Base-by-base conservation (phyloP, 2,113 vertebrate species). In the Haliaeetus leucogaster region DNA sequence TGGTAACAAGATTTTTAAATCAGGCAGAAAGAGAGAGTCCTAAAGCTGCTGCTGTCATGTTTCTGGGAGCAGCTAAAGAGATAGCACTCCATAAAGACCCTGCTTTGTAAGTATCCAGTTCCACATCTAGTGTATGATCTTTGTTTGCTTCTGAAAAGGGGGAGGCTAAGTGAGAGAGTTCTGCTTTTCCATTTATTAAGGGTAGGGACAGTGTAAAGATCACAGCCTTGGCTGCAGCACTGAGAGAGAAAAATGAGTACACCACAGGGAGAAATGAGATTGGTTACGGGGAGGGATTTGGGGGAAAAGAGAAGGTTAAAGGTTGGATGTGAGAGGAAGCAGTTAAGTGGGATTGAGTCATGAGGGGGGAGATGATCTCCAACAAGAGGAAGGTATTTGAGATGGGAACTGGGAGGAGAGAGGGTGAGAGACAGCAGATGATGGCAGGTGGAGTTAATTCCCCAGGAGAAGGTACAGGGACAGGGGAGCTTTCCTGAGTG, bases 21-120 rank as follows among this genome's bases (percentile, higher is more conserved):
- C 77, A 96, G 71, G 98, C 98, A 16, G 98, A 98, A 6, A 86
- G 89, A 70, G 97, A 98, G 89, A 95, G 62, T 9, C 96, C 95
- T 32, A 98, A 98, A 97, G 97, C 98, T 29, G 97, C 98, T 22
- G 98, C 98, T 40, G 82, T 99, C 62, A 98, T 99, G 98, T 86
- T 98, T 65, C 98, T 99, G 45, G 98, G 98, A 63, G 98, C 98
- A 19, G 97, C 98, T 26, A 97, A 96, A 76, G 94, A 98, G 48
- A 98, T 99, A 34, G 47, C 97, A 4, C 42, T 38, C 47, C 99
- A 99, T 93, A 97, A 96, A 43, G 93, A 97, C 32, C 86, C 94
- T 21, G 15, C 94, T 16, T 53, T 94, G 98, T 99, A 97, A 81
- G 93, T 90, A 82, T 45, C 45, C 4, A 2, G 10, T 17, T 58